Conservation (phyloP, 2,113 vertebrate species). For the Phaethornis superciliosus region DNA sequence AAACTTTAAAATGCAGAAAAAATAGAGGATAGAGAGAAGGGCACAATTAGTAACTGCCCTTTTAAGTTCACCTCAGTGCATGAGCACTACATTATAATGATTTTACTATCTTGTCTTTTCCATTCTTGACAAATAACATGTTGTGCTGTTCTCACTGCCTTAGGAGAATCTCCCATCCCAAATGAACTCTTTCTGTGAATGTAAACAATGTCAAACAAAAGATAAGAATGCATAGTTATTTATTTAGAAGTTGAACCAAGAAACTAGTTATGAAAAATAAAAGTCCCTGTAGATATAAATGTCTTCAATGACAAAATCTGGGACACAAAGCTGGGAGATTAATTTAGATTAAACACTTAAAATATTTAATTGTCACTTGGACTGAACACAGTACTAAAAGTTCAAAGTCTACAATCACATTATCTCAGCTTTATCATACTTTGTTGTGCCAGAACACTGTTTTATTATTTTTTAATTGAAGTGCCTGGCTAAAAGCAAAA, state of each 20-base stretch:
- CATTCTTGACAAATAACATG: neutral
- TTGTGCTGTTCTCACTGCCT: neutral
- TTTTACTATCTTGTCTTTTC: neutral
- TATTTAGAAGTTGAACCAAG: neutral
- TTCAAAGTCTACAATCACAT: neutral
- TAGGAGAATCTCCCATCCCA: neutral
- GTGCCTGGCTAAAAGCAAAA: neutral
- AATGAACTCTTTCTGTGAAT: neutral
- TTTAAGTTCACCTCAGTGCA: neutral
- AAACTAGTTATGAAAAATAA: neutral
- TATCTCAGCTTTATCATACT: neutral
- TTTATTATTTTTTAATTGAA: neutral
- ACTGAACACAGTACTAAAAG: neutral
- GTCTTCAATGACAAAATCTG: neutral
- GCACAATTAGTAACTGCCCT: neutral
- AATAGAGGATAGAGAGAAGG: neutral
- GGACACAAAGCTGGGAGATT: neutral
- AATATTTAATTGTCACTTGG: neutral
- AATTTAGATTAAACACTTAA: neutral
- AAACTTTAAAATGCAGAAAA: neutral
- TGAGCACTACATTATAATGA: fast-evolving
- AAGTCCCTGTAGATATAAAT: neutral
- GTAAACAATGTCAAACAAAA: neutral
- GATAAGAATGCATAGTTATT: neutral
- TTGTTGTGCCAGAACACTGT: neutral